Base-by-base conservation (phyloP, 2,797 vertebrate species). In the Smutsia gigantea region DNA sequence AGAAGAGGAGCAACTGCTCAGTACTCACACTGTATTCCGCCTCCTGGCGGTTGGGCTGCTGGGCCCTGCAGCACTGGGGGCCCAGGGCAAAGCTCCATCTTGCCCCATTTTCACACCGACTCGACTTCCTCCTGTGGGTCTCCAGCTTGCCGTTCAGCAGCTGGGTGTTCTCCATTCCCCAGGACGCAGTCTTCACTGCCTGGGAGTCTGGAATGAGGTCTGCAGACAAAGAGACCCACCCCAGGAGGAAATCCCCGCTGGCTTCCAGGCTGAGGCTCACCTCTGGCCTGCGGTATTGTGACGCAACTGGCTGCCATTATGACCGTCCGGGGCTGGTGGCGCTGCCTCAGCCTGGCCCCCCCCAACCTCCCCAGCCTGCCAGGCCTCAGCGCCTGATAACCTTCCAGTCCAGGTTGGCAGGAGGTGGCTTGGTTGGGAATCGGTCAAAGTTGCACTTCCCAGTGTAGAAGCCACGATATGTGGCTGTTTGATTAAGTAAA, bases 191-290 rank as follows among this genome's bases (percentile, higher is more conserved):
- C 87, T 57, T 55, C 51, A 9, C 42, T 88, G 90, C 61, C 21
- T 69, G 29, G 68, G 29, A 71, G 72, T 39, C 86, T 85, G 93
- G 92, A 97, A 98, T 91, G 97, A 97, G 97, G 96, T 97, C 97
- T 96, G 31, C 57, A 97, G 88, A 97, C 95, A 97, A 97, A 96
- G 90, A 83, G 79, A 64, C 39, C 68, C 66, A 63, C 49, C 63
- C 57, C 31, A 51, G 61, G 63, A 84, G 89, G 57, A 84, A 75
- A 27, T 27, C 1, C 14, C 72, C 0, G 14, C 71, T 53, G 66
- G 75, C 68, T 68, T 49, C 55, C 31, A 34, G 61, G 42, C 81
- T 5, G 9, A 63, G 42, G 68, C 85, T 66, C 42, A 34, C 87
- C 92, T 85, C 87, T 96, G 0, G 31, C 87, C 39, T 34, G 82